Evolutionary conservation across 2,113 vertebrate species (phyloP), one percentile per base, ranked within the genome.

Genomic region (Phalacrocorax carbo): DNA sequence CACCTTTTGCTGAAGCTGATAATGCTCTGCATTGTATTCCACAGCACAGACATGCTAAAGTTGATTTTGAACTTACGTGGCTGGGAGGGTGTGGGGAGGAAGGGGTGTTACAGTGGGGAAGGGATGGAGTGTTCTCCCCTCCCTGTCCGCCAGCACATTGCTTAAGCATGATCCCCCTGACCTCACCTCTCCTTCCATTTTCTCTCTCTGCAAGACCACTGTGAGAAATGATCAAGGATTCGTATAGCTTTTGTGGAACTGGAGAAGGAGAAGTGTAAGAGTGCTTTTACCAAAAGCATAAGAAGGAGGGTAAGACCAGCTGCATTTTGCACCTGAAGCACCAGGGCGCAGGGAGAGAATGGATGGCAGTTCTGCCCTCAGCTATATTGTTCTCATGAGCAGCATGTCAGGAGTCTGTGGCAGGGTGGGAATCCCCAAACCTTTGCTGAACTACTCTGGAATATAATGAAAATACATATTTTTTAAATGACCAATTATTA

Each of bases 31-130:
- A 58, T 66, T 73, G 1, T 55, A 13, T 86, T 78, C 7, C 38
- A 11, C 40, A 25, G 22, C 0, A 0, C 0, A 54, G 62, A 29
- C 17, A 11, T 75, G 17, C 54, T 69, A 5, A 76, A 61, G 66
- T 42, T 77, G 69, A 30, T 49, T 49, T 19, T 23, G 52, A 62
- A 3, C 52, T 87, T 1, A 1, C 0, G 0, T 29, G 32, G 44
- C 2, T 2, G 2, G 44, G 15, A 64, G 23, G 27, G n/a, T 14
- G 8, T 44, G 18, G 51, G 73, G 16, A 64, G 34, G 19, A 88
- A 57, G 6, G 5, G 22, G 17, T 2, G 7, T 68, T 23, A 4
- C 12, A 18, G 48, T 3, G 27, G 25, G 13, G 38, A 80, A 51
- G 52, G 52, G 22, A 23, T 76, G 65, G 9, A 26, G 4, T 49